These are phyloP conservation scores for Anthopleura xanthogrammica DNA, from an alignment of 92 coral and sea anemone species.

Conservation along the genomic window DNA sequence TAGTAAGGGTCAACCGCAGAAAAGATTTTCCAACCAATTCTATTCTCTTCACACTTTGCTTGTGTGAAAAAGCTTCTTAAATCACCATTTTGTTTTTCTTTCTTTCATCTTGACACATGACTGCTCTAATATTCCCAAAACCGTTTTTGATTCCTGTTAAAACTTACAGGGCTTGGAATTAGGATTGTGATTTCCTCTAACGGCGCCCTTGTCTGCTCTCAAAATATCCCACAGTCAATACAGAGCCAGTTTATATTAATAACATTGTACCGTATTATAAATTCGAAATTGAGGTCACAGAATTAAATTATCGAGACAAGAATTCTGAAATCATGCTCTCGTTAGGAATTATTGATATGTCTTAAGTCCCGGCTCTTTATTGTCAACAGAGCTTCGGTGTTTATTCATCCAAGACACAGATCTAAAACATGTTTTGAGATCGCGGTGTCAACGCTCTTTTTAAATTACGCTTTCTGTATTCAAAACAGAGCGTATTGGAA, in stretches of 20 bases:
- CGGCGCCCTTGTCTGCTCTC: neutral
- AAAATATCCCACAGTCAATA: constrained; percentile 1
- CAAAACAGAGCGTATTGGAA: constrained; percentile 23
- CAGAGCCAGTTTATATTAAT: neutral
- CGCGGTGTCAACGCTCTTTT: neutral
- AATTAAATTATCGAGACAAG: neutral
- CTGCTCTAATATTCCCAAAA: neutral
- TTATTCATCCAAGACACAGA: constrained; percentile 1
- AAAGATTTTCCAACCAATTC: neutral
- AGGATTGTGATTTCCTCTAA: constrained; percentile 6
- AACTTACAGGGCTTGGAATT: neutral
- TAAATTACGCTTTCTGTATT: constrained; percentile 5
- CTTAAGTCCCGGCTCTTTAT: neutral
- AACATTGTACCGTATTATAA: neutral
- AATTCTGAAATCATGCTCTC: constrained; percentile 11
- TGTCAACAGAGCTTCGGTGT: constrained; percentile 2
- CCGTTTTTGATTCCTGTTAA: neutral
- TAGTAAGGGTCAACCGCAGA: constrained; percentile 24
- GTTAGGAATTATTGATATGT: constrained; percentile 16
- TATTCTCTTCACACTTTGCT: neutral
- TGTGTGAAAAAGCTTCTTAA: constrained; percentile 12
- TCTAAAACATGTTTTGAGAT: constrained; percentile 12
- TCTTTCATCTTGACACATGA: constrained; percentile 1
- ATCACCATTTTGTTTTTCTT: neutral
- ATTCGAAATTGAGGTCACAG: constrained; percentile 8